Base-by-base conservation (phyloP, 2,888 invertebrate genomes). In the Dione juno region DNA sequence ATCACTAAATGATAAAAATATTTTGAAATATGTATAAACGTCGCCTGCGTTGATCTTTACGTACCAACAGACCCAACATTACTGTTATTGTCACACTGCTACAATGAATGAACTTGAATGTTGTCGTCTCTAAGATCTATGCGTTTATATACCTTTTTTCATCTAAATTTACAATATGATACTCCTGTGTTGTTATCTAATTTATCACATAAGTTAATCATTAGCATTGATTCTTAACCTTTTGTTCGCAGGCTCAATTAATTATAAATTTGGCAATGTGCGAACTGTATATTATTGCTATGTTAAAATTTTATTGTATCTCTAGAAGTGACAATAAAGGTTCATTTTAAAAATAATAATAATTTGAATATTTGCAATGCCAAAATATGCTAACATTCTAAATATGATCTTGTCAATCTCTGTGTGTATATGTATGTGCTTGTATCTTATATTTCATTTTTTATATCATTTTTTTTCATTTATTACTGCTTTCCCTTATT, bases 101-200 rank as follows among this genome's bases (percentile, higher is more conserved):
- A 43, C 59, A 82, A 80, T 83, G 84, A 82, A 80, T 83, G 84
- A 78, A 84, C 81, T 81, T 83, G 86, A 92, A 87, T 92, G 91
- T 67, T 88, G 86, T 78, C 84, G 80, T 83, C 80, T 83, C 80
- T 80, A 81, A 84, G 80, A 82, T 80, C 82, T 82, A 82, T 81
- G 83, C 85, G 84, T 92, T 89, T 92, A 88, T 92, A 92, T 92
- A 92, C 88, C 84, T 85, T 90, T 88, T 89, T 84, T 78, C 77
- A 83, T 84, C 83, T 84, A 84, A 86, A 87, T 87, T 87, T 81
- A 87, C 82, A 84, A 84, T 80, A 76, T 78, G 77, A 84, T 83
- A 82, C 84, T 81, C 81, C 81, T 82, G 81, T 84, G 83, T 79
- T 85, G 85, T 85, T 87, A 74, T 84, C 86, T 84, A 86, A 88